phyloP scores from a whole-genome alignment of 2,888 invertebrate genomes.

The Drosophila borborema region DNA sequence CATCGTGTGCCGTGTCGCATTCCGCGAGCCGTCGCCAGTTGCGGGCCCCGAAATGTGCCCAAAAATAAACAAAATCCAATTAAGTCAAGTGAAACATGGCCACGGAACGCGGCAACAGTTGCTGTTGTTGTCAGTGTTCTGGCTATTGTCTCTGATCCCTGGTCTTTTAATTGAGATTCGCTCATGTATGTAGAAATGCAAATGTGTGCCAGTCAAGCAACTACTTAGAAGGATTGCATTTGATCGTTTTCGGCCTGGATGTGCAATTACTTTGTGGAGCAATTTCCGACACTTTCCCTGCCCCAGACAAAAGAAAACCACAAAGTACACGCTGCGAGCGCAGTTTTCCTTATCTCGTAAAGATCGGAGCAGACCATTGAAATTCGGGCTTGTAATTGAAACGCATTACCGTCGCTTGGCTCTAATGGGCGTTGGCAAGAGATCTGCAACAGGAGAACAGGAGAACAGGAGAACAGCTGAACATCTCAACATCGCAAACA shows the following conservation, averaged over 20 bases:
- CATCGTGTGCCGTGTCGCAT: slow-evolving; percentile 80
- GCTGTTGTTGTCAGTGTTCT: slow-evolving; percentile 35
- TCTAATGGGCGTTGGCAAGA: slow-evolving; percentile 68
- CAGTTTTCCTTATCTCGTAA: slow-evolving; percentile 47
- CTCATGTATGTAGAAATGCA: slow-evolving; percentile 60
- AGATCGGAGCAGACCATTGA: slow-evolving; percentile 64
- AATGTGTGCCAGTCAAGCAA: slow-evolving; percentile 63
- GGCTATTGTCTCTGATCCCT: slow-evolving; percentile 24
- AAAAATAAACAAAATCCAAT: slow-evolving; percentile 79
- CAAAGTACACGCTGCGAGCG: slow-evolving; percentile 20
- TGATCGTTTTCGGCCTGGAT: slow-evolving; percentile 22
- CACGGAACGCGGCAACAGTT: slow-evolving; percentile 33
- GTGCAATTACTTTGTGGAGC: slow-evolving; percentile 70
- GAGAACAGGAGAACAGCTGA: slow-evolving; percentile 45
- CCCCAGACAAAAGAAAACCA: slow-evolving; percentile 21
- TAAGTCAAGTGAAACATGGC: slow-evolving; percentile 71
- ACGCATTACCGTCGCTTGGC: slow-evolving; percentile 63
- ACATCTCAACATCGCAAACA: slow-evolving; percentile 22
- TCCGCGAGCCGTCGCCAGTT: slow-evolving; percentile 63
- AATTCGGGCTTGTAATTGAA: slow-evolving; percentile 73
- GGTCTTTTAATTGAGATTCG: slow-evolving; percentile 70
- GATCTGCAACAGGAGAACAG: slow-evolving; percentile 45
- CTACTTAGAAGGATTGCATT: slow-evolving; percentile 61
- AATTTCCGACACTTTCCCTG: slow-evolving; percentile 71
- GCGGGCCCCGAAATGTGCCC: slow-evolving; percentile 66